Evolutionary conservation across 2,888 invertebrate species (phyloP).

Genomic region (Ormyrus labotus): DNA sequence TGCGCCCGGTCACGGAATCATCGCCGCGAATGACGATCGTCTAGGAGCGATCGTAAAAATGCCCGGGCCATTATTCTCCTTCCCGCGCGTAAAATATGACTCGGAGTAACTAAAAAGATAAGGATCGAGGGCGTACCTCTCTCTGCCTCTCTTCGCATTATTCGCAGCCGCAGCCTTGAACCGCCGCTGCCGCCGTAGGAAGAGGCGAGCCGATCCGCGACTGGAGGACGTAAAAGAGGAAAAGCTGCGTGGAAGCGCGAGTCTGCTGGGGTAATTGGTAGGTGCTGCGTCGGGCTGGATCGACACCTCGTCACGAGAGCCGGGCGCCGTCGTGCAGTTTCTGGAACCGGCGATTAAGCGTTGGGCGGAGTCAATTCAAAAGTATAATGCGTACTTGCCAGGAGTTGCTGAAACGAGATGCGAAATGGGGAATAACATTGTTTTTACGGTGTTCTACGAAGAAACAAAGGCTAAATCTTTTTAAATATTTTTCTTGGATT

Average conservation of each 20-base stretch:
- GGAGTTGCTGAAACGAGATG: too few relatives aligned
- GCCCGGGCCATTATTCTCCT: slow-evolving; percentile 33
- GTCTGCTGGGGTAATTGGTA: slow-evolving; percentile 60
- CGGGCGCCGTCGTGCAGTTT: not conserved
- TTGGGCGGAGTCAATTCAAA: too few relatives aligned
- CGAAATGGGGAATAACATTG: too few relatives aligned
- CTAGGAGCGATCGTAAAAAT: slow-evolving; percentile 21
- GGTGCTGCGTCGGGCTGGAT: slow-evolving; percentile 60
- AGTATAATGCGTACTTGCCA: too few relatives aligned
- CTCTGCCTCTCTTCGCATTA: not conserved
- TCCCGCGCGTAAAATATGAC: slow-evolving; percentile 46
- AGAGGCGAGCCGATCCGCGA: slow-evolving; percentile 57
- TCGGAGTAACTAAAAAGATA: slow-evolving; percentile 43
- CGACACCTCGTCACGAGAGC: slow-evolving; percentile 60
- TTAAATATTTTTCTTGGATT: too few relatives aligned
- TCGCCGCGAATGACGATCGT: slow-evolving; percentile 25
- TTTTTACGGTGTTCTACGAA: too few relatives aligned
- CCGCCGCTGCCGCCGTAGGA: not conserved
- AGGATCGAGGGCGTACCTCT: slow-evolving; percentile 32
- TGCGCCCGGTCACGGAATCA: slow-evolving; percentile 30
- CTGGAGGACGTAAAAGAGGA: not conserved
- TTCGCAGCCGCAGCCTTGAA: slow-evolving; percentile 18
- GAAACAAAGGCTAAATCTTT: too few relatives aligned
- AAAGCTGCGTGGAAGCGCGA: slow-evolving; percentile 53
- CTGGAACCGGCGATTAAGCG: too few relatives aligned